These are phyloP conservation scores for Phalanger gymnotis DNA, from an alignment of 2,797 vertebrate species.

Conservation along the genomic window DNA sequence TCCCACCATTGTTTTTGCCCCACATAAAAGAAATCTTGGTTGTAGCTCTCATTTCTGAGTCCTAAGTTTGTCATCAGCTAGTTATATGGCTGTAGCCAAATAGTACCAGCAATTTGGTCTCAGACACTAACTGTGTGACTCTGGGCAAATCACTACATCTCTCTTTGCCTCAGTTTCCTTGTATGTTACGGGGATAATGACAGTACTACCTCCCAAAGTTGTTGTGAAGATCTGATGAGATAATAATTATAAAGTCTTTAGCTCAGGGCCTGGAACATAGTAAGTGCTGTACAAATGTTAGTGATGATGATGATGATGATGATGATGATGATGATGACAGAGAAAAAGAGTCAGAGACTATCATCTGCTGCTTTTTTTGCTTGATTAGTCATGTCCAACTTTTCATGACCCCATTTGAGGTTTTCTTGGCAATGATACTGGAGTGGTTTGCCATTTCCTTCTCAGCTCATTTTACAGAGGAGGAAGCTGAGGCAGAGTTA, in stretches of 20 bases:
- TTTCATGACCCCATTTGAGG: neutral
- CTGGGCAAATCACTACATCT: neutral
- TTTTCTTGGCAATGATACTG: neutral
- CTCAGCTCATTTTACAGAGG: neutral
- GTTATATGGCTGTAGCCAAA: neutral
- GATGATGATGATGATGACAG: neutral
- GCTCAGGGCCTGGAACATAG: neutral
- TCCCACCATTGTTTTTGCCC: neutral
- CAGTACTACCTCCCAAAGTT: neutral
- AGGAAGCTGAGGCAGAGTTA: neutral
- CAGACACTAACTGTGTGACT: neutral
- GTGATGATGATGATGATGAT: neutral
- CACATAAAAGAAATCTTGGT: neutral
- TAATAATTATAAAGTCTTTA: neutral
- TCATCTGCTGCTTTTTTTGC: neutral
- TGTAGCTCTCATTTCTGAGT: neutral
- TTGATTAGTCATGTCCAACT: neutral
- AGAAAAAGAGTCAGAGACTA: neutral
- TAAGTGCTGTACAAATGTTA: neutral
- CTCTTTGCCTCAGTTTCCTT: neutral
- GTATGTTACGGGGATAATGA: neutral
- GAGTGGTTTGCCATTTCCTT: neutral
- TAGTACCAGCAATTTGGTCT: neutral
- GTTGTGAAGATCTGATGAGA: neutral
- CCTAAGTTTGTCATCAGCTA: neutral